Evolutionary conservation across 2,797 vertebrate genomes (phyloP).

Genomic region (Crenuchus spilurus): DNA sequence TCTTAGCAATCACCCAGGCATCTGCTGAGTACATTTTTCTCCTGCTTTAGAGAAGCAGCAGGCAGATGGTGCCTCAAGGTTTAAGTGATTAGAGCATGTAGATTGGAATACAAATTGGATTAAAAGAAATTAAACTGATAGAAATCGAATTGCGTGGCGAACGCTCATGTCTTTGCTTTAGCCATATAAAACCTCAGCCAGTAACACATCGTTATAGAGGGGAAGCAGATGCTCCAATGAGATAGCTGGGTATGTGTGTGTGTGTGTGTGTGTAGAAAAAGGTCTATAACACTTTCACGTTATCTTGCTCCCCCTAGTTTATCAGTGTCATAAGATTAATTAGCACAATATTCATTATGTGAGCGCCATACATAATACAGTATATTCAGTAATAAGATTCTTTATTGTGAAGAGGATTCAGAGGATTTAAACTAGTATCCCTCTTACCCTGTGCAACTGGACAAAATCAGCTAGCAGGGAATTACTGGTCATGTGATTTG

Average conservation of each 20-base stretch:
- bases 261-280: not conserved
- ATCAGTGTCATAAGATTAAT: slow-evolving; percentile 96
- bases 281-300: not conserved
- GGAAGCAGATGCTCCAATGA: slow-evolving; percentile 94
- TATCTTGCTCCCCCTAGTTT: slow-evolving; percentile 74
- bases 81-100: slow-evolving; percentile 97
- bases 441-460: not conserved
- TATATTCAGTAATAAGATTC: not conserved
- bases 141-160: slow-evolving; percentile 94
- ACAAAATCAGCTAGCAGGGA: not conserved
- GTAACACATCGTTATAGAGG: slow-evolving; percentile 87
- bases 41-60: slow-evolving; percentile 61
- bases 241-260: slow-evolving; percentile 74
- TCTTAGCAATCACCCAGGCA: slow-evolving; percentile 85
- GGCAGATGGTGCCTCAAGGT: slow-evolving; percentile 97
- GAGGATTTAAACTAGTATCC: not conserved
- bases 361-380: slow-evolving; percentile 54
- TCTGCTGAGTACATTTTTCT: slow-evolving; percentile 88
- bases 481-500: not conserved
- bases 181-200: slow-evolving; percentile 69
- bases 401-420: not conserved
- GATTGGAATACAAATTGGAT: slow-evolving; percentile 99
- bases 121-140: slow-evolving; percentile 99
- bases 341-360: slow-evolving; percentile 95
- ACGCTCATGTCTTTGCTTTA: slow-evolving; percentile 70